Evolutionary conservation across 2,797 vertebrate species (phyloP).

Genomic region (Gymnothorax reevesii): DNA sequence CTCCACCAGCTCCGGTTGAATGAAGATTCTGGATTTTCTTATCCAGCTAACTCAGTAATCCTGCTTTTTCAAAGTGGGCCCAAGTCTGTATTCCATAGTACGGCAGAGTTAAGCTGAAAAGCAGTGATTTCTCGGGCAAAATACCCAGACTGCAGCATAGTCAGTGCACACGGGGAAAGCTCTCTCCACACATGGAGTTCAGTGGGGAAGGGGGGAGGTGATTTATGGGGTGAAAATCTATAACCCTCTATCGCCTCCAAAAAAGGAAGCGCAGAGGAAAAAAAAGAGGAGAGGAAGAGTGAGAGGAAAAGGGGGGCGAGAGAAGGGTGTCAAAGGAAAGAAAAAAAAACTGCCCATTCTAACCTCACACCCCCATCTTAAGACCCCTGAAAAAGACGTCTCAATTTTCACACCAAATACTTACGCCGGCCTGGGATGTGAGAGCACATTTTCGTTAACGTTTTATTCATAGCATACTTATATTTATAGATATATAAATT

Average conservation of each 20-base stretch:
- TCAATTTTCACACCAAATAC: constrained; percentile 14
- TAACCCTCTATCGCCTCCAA: background rate
- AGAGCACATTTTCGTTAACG: constrained; percentile 16
- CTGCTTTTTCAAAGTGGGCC: too few species aligned
- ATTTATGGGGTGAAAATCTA: constrained; percentile 28
- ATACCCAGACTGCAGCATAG: background rate
- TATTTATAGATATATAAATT: constrained; percentile 14
- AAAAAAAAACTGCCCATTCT: background rate
- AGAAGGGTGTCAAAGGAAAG: constrained; percentile 14
- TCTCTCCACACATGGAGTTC: background rate
- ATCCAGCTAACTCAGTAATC: too few species aligned
- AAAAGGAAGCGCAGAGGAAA: background rate
- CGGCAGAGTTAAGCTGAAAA: background rate
- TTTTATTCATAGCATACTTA: background rate
- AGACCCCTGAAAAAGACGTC: constrained; percentile 1
- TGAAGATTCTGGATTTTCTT: too few species aligned
- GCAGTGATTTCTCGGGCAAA: background rate
- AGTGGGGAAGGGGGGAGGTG: background rate
- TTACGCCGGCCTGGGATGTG: constrained; percentile 18
- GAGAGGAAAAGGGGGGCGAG: background rate
- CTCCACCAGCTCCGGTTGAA: too few species aligned
- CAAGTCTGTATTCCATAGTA: background rate
- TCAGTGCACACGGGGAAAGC: background rate
- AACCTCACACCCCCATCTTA: background rate
- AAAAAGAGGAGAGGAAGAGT: background rate